Evolutionary conservation across 2,797 vertebrate genomes (phyloP).

Genomic region (Momotus momota): DNA sequence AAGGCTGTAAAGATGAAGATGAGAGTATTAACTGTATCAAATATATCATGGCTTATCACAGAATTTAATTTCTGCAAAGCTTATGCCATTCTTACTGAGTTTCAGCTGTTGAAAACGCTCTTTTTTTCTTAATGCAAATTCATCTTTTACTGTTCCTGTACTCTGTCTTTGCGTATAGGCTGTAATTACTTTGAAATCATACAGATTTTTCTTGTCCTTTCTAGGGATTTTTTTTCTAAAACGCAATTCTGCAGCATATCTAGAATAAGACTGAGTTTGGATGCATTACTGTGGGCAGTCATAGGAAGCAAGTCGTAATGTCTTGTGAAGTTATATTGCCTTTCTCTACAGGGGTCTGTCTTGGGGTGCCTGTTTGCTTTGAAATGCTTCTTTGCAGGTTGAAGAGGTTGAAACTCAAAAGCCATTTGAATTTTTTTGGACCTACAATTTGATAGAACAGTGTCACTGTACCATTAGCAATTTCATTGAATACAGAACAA

Average conservation of each 20-base stretch:
- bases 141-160: rapidly evolving
- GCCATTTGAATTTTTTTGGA: neutral
- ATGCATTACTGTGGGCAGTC: neutral
- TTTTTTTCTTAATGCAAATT: neutral
- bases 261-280: neutral
- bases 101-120: neutral
- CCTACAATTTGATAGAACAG: neutral
- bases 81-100: neutral
- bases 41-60: neutral
- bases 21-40: neutral
- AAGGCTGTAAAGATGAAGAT: neutral
- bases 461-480: neutral
- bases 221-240: neutral
- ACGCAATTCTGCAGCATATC: neutral
- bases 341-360: neutral
- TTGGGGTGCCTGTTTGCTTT: neutral
- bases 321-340: neutral
- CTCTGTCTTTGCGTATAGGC: neutral
- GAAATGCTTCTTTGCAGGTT: neutral
- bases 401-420: neutral
- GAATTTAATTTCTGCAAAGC: neutral
- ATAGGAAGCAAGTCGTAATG: neutral
- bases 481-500: neutral
- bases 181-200: neutral
- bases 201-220: neutral